Conservation (phyloP, 2,113 vertebrate species). For the Protomyctophum bolini region DNA sequence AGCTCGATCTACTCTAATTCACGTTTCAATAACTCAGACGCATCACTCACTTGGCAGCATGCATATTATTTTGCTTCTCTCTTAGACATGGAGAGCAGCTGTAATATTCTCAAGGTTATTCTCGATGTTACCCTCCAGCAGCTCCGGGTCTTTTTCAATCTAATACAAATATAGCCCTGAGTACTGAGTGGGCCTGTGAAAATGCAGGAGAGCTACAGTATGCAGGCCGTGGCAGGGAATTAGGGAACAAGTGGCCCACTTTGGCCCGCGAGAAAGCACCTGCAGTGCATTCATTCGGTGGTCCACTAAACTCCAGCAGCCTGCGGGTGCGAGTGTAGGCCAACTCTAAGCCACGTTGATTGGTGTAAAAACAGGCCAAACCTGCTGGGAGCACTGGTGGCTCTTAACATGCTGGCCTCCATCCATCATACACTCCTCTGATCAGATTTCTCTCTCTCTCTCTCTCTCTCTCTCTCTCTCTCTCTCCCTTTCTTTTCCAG, state of each 20-base stretch:
- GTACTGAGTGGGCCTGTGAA: conserved; percentile 37
- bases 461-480: conserved; percentile 3
- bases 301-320: conserved; percentile 52
- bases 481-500: conserved; percentile 25
- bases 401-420: conserved; percentile 43
- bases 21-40: conserved; percentile 37
- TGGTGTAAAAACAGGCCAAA: conserved; percentile 53
- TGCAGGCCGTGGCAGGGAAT: conserved; percentile 17
- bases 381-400: conserved; percentile 58
- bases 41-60: conserved; percentile 29
- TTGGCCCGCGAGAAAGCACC: conserved; percentile 58
- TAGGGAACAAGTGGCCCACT: conserved; percentile 43
- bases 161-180: conserved; percentile 37
- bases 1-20: conserved; percentile 34
- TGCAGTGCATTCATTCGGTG: conserved; percentile 55
- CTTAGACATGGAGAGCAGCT: neutral
- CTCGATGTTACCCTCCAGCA: conserved; percentile 28
- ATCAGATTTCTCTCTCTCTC: neutral
- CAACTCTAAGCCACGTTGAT: conserved; percentile 36
- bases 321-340: conserved; percentile 45
- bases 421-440: conserved; percentile 49
- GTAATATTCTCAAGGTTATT: conserved; percentile 52
- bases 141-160: conserved; percentile 41
- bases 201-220: conserved; percentile 50
- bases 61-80: conserved; percentile 21